Evolutionary conservation across 1,140 invertebrate genomes (phyloP).

Genomic region (Archegozetes longisetosus): DNA sequence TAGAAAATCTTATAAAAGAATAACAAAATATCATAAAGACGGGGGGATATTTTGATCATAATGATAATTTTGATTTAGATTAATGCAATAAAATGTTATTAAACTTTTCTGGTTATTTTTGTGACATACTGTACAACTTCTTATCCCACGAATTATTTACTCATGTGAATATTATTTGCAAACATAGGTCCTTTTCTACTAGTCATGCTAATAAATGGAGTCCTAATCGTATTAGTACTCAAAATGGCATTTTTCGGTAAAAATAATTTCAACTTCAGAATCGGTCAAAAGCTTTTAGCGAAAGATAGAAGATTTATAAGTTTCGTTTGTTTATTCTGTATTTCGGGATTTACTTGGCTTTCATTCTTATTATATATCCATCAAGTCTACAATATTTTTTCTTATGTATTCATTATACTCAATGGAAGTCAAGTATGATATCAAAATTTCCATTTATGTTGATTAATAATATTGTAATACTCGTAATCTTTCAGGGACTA

Average conservation of each 20-base stretch:
- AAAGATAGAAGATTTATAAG: slow-evolving; percentile 11
- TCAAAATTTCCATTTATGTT: neutral
- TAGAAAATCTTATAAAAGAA: no score
- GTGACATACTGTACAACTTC: no score
- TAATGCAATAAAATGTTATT: no score
- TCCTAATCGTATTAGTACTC: neutral
- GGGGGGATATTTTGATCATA: no score
- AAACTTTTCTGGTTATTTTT: no score
- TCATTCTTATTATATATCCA: slow-evolving; percentile 13
- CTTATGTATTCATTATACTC: slow-evolving; percentile 18
- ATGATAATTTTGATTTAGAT: no score
- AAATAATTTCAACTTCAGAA: neutral
- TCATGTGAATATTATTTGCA: neutral
- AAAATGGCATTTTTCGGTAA: neutral
- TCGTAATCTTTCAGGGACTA: neutral
- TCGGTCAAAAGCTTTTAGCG: neutral
- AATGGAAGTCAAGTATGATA: slow-evolving; percentile 18
- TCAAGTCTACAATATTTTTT: neutral
- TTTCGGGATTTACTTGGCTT: slow-evolving; percentile 18
- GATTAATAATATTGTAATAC: neutral
- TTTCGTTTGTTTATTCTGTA: slow-evolving; percentile 11
- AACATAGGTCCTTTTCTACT: neutral
- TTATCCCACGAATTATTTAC: no score
- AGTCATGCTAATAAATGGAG: neutral
- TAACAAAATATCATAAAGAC: no score